A percentile compares a stretch with the other conserved stretches of the same genome.
phyloP scores from a whole-genome alignment of 2,113 vertebrate species.

The Crotalus horridus region DNA sequence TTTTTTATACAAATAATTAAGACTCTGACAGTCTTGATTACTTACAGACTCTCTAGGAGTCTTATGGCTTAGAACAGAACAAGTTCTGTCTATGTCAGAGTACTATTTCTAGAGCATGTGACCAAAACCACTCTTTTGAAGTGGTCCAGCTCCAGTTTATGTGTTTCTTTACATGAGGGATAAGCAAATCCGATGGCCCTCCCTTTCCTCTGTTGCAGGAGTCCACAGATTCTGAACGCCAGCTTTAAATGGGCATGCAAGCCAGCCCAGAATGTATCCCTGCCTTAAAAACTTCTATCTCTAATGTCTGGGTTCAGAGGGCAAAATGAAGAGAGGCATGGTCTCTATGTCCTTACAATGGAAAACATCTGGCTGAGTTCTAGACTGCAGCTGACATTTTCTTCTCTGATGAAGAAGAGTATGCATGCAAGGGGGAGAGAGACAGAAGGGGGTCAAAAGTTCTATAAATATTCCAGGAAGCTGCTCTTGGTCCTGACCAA shows the following conservation, averaged over 20 bases:
- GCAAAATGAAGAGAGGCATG: not conserved
- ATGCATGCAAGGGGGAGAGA: no score
- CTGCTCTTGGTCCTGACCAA: not conserved
- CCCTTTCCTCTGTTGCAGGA: no score
- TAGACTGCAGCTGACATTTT: not conserved
- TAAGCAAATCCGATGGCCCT: not conserved
- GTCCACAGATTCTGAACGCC: no score
- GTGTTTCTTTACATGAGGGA: not conserved
- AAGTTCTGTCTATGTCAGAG: not conserved
- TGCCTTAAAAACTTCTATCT: not conserved
- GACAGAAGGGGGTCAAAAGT: not conserved
- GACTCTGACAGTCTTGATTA: not conserved
- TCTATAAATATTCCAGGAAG: not conserved
- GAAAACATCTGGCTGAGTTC: not conserved
- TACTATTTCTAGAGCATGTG: not conserved
- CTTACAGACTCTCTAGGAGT: not conserved
- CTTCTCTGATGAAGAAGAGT: conserved; percentile 3
- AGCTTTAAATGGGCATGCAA: not conserved
- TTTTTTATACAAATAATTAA: not conserved
- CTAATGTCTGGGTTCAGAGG: no score
- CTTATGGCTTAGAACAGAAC: not conserved
- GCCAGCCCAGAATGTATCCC: not conserved
- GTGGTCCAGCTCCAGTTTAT: not conserved
- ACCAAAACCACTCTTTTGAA: not conserved
- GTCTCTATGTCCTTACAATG: not conserved